Evolutionary conservation across 2,797 vertebrate genomes (phyloP), one percentile per base, ranked within the genome.

Genomic region (Echiichthys vipera): DNA sequence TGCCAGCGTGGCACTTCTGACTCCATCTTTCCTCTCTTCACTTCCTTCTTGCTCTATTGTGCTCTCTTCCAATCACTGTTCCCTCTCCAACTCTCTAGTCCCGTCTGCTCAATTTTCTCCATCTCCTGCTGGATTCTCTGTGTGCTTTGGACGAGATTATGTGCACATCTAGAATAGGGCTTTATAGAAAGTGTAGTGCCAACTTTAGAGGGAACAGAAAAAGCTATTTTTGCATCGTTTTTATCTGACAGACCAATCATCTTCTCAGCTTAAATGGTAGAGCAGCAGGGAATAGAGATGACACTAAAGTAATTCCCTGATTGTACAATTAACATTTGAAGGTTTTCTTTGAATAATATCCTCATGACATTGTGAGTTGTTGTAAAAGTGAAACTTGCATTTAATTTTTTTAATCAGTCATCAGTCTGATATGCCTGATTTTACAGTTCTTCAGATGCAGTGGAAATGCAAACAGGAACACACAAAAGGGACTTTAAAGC

Each of bases 1-100:
- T 93, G 94, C 93, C 94, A 94, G 82, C 93, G 91, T 95, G 93
- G 93, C 94, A 92, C 65, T 86, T 78, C 89, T 88, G 88, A 88
- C 86, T 91, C 77, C 85, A 89, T 92, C 76, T 72, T 89, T 92
- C 84, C 81, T 71, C 59, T 79, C 65, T 56, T 81, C 62, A 54
- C 78, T 88, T 86, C 68, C 80, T 76, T 64, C 71, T 81, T 55
- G 46, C 55, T 77, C 67, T 63, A 56, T 55, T 83, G 61, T 65
- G 59, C 55, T 77, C 45, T 63, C 51, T 78, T 78, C 76, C 77
- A 73, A 65, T 81, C 49, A 40, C 47, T 30, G 29, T 46, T 77
- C 45, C 56, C 54, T 55, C 27, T 72, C 24, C 7, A 47, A 25
- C 27, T 77, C 42, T 64, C 54, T 29, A 20, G 64, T 68, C 14